Base-by-base conservation (phyloP, 2,888 invertebrate genomes). In the Dolichomitus sp. region DNA sequence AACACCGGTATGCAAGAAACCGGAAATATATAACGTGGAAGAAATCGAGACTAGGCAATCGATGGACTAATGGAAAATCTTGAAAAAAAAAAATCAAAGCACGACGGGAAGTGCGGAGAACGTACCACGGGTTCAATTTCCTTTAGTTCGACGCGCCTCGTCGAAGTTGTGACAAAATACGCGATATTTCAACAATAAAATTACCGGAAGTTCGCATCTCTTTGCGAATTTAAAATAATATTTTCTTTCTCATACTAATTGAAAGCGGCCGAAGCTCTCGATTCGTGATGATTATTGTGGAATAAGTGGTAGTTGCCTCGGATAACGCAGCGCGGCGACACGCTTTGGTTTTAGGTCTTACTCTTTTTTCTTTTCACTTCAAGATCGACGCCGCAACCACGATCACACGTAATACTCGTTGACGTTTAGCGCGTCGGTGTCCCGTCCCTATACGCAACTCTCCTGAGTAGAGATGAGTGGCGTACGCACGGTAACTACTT, bases 391-490 rank as follows among this genome's bases (percentile, higher is more conserved):
- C 87, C 86, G 86, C 89, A 80, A 52, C 75, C 85, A 84, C 88
- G 87, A 89, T 93, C 91, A 93, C 89, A 93, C 93, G 91, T 93
- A 93, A 87, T 93, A 93, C 87, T 93, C 93, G 90, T 93, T 93
- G 89, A 93, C 89, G 90, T 92, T 91, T 87, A 93, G 93, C 90
- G 93, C 92, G 93, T 93, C 93, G 88, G 89, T 85, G 63, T 93
- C 92, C 91, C 92, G 88, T 81, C 91, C 93, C 93, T 93, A 93
- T 93, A 93, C 93, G 87, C 93, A 93, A 63, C 93, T 93, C 78
- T 93, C 93, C 80, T 93, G 93, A 30, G 93, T 93, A 14, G 93
- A 93, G 81, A 93, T 93, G 4, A 93, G 86, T 0, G 93, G 93
- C 54, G 93, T 93, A 77, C 93, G 92, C 70, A 93, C 93, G 79